These are phyloP conservation scores for Drosophila nigricruria DNA, from an alignment of 2,888 invertebrate genomes.

Conservation along the genomic window DNA sequence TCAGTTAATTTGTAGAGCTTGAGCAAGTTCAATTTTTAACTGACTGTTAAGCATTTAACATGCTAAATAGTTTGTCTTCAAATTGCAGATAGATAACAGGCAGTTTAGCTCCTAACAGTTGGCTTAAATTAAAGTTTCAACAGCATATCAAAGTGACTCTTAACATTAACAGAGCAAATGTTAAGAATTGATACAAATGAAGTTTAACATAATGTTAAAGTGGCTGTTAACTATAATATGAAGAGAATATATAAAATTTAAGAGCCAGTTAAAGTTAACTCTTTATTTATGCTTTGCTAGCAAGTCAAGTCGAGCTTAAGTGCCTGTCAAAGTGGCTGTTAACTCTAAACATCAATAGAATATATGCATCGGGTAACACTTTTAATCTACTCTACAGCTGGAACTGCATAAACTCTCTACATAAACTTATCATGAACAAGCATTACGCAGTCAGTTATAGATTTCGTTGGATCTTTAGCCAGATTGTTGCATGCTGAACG, in stretches of 20 bases:
- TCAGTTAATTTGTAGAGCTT: neutral
- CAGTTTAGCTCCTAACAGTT: neutral
- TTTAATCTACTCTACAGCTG: neutral
- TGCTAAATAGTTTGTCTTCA: neutral
- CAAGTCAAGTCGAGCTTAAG: too few species aligned
- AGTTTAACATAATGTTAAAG: neutral
- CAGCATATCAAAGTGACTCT: neutral
- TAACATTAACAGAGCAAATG: too few species aligned
- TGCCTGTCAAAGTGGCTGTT: too few species aligned
- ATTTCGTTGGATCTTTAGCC: slow-evolving; percentile 4
- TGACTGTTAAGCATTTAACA: neutral
- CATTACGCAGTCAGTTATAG: neutral
- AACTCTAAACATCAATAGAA: too few species aligned
- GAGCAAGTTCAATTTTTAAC: too few species aligned
- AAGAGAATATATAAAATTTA: too few species aligned
- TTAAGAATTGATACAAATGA: neutral
- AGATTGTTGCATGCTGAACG: slow-evolving; percentile 17
- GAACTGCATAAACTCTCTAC: too few species aligned
- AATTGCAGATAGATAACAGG: neutral
- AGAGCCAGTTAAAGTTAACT: too few species aligned
- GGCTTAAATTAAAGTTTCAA: neutral
- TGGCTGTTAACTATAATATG: neutral
- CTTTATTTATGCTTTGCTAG: too few species aligned
- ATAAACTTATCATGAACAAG: neutral
- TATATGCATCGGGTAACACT: too few species aligned